phyloP scores from a whole-genome alignment of 1,140 invertebrate species.

The Drosophila lacteicornis region DNA sequence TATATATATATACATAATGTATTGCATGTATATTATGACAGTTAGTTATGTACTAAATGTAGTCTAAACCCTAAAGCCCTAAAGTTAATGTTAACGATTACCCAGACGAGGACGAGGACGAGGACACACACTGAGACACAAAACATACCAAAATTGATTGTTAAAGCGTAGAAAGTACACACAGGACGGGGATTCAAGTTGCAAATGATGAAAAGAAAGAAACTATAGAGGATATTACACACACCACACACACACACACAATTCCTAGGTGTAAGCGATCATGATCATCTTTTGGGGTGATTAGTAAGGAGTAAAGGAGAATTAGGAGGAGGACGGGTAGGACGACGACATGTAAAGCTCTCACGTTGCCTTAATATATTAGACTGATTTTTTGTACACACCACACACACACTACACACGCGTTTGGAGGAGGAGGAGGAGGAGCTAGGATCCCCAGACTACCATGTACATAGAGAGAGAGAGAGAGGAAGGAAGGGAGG shows the following conservation, averaged over 20 bases:
- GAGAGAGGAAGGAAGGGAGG: slow-evolving; percentile 1
- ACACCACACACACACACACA: slow-evolving; percentile 19
- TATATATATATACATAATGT: slow-evolving; percentile 50
- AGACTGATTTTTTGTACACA: slow-evolving; percentile 84
- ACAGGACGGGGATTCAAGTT: slow-evolving; percentile 42
- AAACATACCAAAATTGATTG: slow-evolving; percentile 73
- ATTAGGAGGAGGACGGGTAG: slow-evolving; percentile 1
- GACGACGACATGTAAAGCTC: slow-evolving; percentile 75
- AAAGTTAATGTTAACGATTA: slow-evolving; percentile 32
- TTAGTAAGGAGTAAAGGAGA: neutral
- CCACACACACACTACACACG: slow-evolving; percentile 31
- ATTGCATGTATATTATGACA: slow-evolving; percentile 29
- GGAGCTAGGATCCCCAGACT: slow-evolving; percentile 27
- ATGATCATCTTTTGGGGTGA: slow-evolving; percentile 4
- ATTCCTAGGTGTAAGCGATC: slow-evolving; percentile 51
- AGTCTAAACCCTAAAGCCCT: slow-evolving; percentile 5
- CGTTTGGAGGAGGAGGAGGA: slow-evolving; percentile 23
- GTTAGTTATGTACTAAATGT: slow-evolving; percentile 21
- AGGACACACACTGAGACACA: slow-evolving; percentile 49
- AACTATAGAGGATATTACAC: slow-evolving; percentile 33
- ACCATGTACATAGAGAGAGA: slow-evolving; percentile 44
- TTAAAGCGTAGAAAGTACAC: slow-evolving; percentile 48
- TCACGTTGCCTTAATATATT: slow-evolving; percentile 85
- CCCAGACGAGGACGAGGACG: neutral
- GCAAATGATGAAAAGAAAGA: slow-evolving; percentile 1